phyloP scores from a whole-genome alignment of 2,113 vertebrate species.

The Kryptolebias marmoratus region DNA sequence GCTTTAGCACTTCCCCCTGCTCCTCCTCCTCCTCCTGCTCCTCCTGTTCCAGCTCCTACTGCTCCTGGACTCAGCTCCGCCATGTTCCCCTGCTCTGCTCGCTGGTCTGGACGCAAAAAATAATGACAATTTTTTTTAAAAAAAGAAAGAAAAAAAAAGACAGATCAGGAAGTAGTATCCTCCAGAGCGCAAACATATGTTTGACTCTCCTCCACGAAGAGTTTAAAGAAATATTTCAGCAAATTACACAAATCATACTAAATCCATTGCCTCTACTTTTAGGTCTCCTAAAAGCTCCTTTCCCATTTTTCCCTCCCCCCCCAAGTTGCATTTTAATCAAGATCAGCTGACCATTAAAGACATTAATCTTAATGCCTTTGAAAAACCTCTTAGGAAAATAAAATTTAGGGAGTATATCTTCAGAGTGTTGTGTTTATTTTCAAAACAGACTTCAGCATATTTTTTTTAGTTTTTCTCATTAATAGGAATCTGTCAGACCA shows the following conservation, averaged over 20 bases:
- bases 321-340: slow-evolving; percentile 30
- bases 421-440: no score
- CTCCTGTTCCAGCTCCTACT: slow-evolving; percentile 84
- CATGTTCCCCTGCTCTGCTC: slow-evolving; percentile 88
- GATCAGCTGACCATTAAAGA: not conserved
- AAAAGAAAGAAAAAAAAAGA: not conserved
- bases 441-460: no score
- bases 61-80: slow-evolving; percentile 95
- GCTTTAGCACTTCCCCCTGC: slow-evolving; percentile 79
- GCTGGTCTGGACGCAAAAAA: slow-evolving; percentile 81
- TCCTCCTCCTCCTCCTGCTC: slow-evolving; percentile 63
- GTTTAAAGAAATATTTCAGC: no score
- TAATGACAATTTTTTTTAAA: no score
- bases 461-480: no score
- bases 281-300: slow-evolving; percentile 25
- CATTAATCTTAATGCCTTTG: not conserved
- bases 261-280: not conserved
- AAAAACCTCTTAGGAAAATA: no score
- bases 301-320: slow-evolving; percentile 9
- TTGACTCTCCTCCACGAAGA: no score
- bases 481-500: no score
- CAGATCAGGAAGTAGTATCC: not conserved
- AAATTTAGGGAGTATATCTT: no score
- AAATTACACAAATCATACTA: no score
- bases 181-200: no score